phyloP scores from a whole-genome alignment of 2,113 vertebrate species.

The Stegastes partitus region DNA sequence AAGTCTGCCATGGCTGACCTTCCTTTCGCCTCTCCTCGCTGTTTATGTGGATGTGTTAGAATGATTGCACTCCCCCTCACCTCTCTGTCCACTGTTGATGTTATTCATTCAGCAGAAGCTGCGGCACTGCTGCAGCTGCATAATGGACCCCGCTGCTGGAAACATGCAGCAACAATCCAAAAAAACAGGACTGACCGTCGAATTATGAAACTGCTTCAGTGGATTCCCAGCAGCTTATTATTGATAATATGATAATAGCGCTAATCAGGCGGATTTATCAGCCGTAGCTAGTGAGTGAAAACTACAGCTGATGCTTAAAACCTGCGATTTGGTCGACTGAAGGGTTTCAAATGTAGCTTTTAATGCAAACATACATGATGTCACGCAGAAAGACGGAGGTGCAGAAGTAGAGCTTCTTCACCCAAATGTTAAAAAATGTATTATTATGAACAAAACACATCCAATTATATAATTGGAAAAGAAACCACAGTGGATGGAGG shows the following conservation, averaged over 20 bases:
- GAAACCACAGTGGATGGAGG: too few relatives aligned
- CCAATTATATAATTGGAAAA: too few relatives aligned
- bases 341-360: too few relatives aligned
- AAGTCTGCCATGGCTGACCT: conserved; percentile 68
- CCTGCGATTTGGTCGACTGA: too few relatives aligned
- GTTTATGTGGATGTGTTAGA: conserved; percentile 59
- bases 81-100: conserved; percentile 23
- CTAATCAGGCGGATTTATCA: neutral
- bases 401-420: too few relatives aligned
- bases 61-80: conserved; percentile 27
- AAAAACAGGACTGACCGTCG: neutral
- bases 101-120: conserved; percentile 53
- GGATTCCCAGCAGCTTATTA: neutral
- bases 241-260: neutral
- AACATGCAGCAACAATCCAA: conserved; percentile 41
- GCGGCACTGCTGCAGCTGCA: conserved; percentile 35
- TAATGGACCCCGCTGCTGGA: conserved; percentile 46
- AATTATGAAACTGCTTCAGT: neutral
- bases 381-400: too few relatives aligned
- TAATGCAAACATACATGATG: too few relatives aligned
- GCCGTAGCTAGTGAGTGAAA: neutral
- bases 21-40: conserved; percentile 57
- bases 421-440: too few relatives aligned
- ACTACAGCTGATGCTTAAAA: neutral
- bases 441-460: too few relatives aligned